phyloP scores from a whole-genome alignment of 2,113 vertebrate species.

The Equus przewalskii region DNA sequence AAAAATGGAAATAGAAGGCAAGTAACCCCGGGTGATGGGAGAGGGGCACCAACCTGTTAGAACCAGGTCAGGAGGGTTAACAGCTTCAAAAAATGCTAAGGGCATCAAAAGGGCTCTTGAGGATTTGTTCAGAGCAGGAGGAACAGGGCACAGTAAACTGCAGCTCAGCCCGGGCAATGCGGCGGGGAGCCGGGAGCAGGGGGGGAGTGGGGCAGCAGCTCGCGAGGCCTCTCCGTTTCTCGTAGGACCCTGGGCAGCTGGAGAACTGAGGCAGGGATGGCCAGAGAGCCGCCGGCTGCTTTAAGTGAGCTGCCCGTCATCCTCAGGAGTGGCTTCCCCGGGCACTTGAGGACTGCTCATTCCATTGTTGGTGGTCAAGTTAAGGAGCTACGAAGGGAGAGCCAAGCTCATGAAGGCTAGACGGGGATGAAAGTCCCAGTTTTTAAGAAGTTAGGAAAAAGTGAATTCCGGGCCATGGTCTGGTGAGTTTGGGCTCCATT shows the following conservation, averaged over 20 bases:
- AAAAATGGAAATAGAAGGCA: neutral
- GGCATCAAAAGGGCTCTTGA: neutral
- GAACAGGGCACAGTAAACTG: accelerated
- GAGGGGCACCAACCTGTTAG: neutral
- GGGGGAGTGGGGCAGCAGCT: neutral
- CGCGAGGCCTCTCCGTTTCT: neutral
- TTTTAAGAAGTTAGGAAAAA: conserved; percentile 25
- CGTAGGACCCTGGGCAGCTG: neutral
- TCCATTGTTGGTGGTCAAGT: neutral
- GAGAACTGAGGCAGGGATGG: neutral
- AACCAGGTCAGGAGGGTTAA: neutral
- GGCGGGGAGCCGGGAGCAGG: neutral
- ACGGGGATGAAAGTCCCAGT: neutral
- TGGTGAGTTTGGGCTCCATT: neutral
- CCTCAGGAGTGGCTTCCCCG: neutral
- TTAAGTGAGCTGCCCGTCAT: neutral
- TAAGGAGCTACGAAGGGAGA: neutral
- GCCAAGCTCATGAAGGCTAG: neutral
- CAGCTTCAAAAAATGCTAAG: neutral
- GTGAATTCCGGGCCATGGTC: conserved; percentile 1
- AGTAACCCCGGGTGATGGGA: neutral
- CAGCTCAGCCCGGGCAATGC: neutral
- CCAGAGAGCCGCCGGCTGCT: neutral
- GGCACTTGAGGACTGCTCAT: neutral
- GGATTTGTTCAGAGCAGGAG: neutral